phyloP scores from a whole-genome alignment of 2,888 invertebrate genomes.

The Napeogenes inachia region DNA sequence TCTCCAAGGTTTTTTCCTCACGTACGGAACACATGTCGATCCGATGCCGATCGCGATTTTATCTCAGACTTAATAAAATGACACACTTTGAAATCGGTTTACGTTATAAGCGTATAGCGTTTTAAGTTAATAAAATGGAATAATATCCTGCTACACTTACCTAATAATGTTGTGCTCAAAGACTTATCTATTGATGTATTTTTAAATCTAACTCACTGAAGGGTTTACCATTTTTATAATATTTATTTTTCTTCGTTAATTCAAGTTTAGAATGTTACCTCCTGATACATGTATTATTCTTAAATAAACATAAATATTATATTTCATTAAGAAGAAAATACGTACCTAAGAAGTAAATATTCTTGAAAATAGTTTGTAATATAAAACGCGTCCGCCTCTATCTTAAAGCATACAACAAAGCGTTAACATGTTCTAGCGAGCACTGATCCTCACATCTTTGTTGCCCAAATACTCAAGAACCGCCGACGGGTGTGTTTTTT shows the following conservation, averaged over 20 bases:
- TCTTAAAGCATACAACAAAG: conserved; percentile 29
- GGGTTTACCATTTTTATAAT: too few relatives aligned
- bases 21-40: conserved; percentile 64
- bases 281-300: too few relatives aligned
- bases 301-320: too few relatives aligned
- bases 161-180: conserved; percentile 18
- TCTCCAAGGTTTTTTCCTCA: conserved; percentile 28
- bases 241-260: too few relatives aligned
- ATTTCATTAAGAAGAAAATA: too few relatives aligned
- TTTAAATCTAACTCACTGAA: too few relatives aligned
- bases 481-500: conserved; percentile 50
- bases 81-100: conserved; percentile 41
- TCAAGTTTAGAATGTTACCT: too few relatives aligned
- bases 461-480: conserved; percentile 56
- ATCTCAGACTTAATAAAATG: conserved; percentile 68
- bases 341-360: too few relatives aligned
- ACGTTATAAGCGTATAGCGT: conserved; percentile 31
- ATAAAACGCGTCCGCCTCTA: not conserved
- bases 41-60: conserved; percentile 56
- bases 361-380: too few relatives aligned
- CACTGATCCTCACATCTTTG: conserved; percentile 58
- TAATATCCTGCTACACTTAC: not conserved
- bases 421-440: conserved; percentile 49
- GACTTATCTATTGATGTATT: too few relatives aligned
- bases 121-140: not conserved